A percentile compares a stretch with the other conserved stretches of the same genome.
Conservation (phyloP, 2,797 vertebrate species). For the Peromyscus nudipes region DNA sequence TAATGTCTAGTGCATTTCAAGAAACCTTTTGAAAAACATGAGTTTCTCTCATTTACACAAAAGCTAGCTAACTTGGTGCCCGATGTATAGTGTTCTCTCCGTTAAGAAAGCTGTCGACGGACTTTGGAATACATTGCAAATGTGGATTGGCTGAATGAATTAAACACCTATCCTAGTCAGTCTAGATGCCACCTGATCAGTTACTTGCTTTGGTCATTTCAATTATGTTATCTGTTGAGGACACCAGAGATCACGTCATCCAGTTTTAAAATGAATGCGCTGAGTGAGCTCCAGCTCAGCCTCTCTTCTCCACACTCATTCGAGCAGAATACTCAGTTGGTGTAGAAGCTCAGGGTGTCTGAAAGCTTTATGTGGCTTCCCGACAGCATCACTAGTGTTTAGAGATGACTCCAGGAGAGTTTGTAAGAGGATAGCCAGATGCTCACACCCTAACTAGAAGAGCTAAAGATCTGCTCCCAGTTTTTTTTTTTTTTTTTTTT, state of each 20-base stretch:
- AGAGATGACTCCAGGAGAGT: constrained; percentile 13
- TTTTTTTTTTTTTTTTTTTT: background rate
- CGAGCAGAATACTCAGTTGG: background rate
- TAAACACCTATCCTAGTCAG: background rate
- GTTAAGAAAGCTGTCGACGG: background rate
- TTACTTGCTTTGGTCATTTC: constrained; percentile 13
- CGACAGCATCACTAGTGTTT: background rate
- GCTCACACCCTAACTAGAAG: background rate
- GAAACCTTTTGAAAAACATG: background rate
- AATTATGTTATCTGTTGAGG: background rate
- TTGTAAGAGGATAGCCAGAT: background rate
- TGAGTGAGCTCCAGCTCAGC: background rate
- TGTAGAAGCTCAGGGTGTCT: constrained; percentile 22
- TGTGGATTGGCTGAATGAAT: background rate
- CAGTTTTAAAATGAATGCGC: constrained; percentile 56
- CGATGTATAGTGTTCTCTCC: background rate
- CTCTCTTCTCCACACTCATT: background rate
- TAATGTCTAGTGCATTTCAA: constrained; percentile 32
- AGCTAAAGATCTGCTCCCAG: background rate
- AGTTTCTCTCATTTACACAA: background rate
- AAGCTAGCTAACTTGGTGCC: background rate
- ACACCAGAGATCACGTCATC: background rate
- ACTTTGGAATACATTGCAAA: background rate
- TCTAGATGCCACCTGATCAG: background rate
- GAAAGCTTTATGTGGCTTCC: background rate